phyloP scores from a whole-genome alignment of 2,888 invertebrate species.

The Caprella mutica region DNA sequence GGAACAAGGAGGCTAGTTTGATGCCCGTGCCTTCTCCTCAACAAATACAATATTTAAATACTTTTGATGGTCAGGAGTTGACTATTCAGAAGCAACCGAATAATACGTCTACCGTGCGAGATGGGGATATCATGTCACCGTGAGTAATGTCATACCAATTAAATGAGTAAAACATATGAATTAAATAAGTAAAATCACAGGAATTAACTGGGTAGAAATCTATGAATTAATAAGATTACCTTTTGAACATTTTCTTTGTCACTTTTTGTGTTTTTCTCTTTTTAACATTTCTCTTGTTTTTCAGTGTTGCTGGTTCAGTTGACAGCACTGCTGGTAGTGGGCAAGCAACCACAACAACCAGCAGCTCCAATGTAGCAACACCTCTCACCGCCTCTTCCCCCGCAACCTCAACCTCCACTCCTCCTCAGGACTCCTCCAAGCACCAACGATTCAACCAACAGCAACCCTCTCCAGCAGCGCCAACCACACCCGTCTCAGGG shows the following conservation, averaged over 20 bases:
- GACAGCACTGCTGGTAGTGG: conserved; percentile 34
- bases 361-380: conserved; percentile 34
- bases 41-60: conserved; percentile 88
- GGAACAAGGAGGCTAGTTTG: conserved; percentile 67
- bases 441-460: conserved; percentile 2
- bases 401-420: conserved; percentile 5
- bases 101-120: conserved; percentile 59
- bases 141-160: conserved; percentile 52
- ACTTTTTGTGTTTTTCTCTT: neutral
- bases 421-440: conserved; percentile 10
- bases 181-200: neutral
- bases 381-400: neutral
- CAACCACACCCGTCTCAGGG: conserved; percentile 12
- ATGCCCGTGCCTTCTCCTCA: conserved; percentile 94
- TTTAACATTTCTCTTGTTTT: neutral
- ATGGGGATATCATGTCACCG: conserved; percentile 58
- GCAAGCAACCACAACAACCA: conserved; percentile 35
- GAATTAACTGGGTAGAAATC: neutral
- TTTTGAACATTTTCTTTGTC: neutral
- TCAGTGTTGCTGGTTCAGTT: conserved; percentile 22
- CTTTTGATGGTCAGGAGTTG: conserved; percentile 90
- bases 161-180: neutral
- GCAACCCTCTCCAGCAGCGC: conserved; percentile 5
- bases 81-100: conserved; percentile 94
- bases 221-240: neutral